phyloP scores from a whole-genome alignment of 2,113 vertebrate genomes.

The Mus pahari region DNA sequence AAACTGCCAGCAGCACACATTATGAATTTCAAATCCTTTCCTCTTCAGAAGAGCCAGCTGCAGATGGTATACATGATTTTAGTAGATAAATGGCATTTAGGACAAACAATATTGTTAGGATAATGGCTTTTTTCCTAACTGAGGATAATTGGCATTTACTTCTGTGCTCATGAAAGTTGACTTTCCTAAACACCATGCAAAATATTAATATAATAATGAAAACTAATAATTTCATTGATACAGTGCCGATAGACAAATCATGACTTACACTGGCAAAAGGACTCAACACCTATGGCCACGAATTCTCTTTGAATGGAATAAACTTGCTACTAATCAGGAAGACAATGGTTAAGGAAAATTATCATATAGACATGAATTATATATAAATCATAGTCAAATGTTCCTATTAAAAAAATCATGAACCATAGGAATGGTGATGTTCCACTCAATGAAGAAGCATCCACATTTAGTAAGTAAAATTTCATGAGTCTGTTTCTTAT shows the following conservation, averaged over 20 bases:
- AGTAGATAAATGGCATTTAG: constrained; percentile 63
- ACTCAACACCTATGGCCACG: neutral
- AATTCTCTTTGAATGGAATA: neutral
- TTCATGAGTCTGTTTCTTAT: neutral
- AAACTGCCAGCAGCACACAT: constrained; percentile 9
- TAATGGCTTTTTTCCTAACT: constrained; percentile 48
- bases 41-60: constrained; percentile 24
- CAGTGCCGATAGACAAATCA: constrained; percentile 50
- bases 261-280: constrained; percentile 45
- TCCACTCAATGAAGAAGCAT: neutral
- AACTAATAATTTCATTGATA: neutral
- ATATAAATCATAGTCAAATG: neutral
- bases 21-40: constrained; percentile 48
- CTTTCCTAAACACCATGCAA: neutral
- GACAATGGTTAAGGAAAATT: neutral
- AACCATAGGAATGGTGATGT: neutral
- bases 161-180: constrained; percentile 18
- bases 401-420: constrained; percentile 12
- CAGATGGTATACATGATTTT: constrained; percentile 53
- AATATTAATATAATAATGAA: constrained; percentile 7
- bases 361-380: neutral
- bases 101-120: constrained; percentile 54
- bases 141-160: neutral
- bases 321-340: constrained; percentile 41
- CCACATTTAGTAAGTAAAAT: neutral